phyloP scores from a whole-genome alignment of 2,888 invertebrate genomes.

The Epistrophe grossulariae region DNA sequence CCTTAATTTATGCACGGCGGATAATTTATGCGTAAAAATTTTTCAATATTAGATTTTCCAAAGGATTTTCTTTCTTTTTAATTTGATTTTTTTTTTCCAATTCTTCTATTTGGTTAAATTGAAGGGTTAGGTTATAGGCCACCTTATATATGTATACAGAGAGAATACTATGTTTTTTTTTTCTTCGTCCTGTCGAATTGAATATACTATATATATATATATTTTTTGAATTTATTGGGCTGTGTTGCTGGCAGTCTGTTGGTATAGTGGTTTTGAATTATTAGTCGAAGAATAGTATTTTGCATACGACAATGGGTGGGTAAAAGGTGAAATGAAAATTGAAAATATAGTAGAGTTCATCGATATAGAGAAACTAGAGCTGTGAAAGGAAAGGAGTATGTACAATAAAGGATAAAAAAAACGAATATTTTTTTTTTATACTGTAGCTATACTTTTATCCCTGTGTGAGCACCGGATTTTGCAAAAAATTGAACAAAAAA shows the following conservation, averaged over 20 bases:
- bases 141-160: not conserved
- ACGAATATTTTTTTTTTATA: not conserved
- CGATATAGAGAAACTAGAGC: slow-evolving; percentile 54
- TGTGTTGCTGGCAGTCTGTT: slow-evolving; percentile 61
- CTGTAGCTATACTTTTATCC: slow-evolving; percentile 60
- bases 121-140: slow-evolving; percentile 43
- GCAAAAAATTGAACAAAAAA: slow-evolving; percentile 4
- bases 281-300: slow-evolving; percentile 65
- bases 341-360: slow-evolving; percentile 68
- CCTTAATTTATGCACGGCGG: slow-evolving; percentile 83
- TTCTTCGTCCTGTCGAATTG: slow-evolving; percentile 56
- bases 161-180: slow-evolving; percentile 22
- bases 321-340: slow-evolving; percentile 74
- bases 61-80: slow-evolving; percentile 72
- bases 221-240: slow-evolving; percentile 54
- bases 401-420: slow-evolving; percentile 35
- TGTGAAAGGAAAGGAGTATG: slow-evolving; percentile 36
- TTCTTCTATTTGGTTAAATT: slow-evolving; percentile 37
- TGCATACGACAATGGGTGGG: slow-evolving; percentile 75
- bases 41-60: slow-evolving; percentile 74
- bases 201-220: slow-evolving; percentile 31
- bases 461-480: slow-evolving; percentile 54
- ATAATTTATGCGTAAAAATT: slow-evolving; percentile 75
- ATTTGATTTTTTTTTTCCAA: slow-evolving; percentile 55
- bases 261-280: slow-evolving; percentile 67